Conservation (phyloP, 2,113 vertebrate genomes). For the Caretta caretta region DNA sequence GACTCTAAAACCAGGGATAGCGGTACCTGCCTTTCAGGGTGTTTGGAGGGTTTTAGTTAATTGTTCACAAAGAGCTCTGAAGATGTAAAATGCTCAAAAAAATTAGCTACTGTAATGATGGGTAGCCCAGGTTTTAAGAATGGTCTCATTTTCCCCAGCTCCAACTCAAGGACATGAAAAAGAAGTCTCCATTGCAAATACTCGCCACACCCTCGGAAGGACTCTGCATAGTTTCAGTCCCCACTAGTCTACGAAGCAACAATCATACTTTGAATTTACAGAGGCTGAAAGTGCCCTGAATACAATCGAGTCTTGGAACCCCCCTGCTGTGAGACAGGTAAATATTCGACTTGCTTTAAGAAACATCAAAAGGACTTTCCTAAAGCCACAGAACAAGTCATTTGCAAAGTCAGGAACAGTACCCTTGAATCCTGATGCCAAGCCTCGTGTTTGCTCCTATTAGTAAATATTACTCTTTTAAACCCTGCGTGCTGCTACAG, state of each 20-base stretch:
- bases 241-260: slow-evolving; percentile 45
- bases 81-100: slow-evolving; percentile 48
- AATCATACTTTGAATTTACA: slow-evolving; percentile 60
- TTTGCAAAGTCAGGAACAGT: neutral
- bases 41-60: slow-evolving; percentile 33
- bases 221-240: slow-evolving; percentile 49
- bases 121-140: slow-evolving; percentile 34
- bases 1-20: neutral
- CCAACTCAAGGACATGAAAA: slow-evolving; percentile 43
- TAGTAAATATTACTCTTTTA: neutral
- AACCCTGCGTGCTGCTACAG: rapidly evolving
- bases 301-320: slow-evolving; percentile 52
- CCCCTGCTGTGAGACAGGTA: slow-evolving; percentile 44
- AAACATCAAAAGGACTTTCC: slow-evolving; percentile 13
- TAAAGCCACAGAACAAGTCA: slow-evolving; percentile 10
- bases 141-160: neutral
- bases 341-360: slow-evolving; percentile 33
- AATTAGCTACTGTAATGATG: slow-evolving; percentile 28
- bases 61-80: slow-evolving; percentile 18
- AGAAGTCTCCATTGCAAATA: slow-evolving; percentile 45
- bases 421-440: neutral
- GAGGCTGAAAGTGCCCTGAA: slow-evolving; percentile 65
- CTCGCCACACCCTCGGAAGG: slow-evolving; percentile 34
- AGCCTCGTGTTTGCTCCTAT: neutral
- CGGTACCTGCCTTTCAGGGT: neutral